Evolutionary conservation across 2,888 invertebrate species (phyloP).

Genomic region (Halictus ligatus): DNA sequence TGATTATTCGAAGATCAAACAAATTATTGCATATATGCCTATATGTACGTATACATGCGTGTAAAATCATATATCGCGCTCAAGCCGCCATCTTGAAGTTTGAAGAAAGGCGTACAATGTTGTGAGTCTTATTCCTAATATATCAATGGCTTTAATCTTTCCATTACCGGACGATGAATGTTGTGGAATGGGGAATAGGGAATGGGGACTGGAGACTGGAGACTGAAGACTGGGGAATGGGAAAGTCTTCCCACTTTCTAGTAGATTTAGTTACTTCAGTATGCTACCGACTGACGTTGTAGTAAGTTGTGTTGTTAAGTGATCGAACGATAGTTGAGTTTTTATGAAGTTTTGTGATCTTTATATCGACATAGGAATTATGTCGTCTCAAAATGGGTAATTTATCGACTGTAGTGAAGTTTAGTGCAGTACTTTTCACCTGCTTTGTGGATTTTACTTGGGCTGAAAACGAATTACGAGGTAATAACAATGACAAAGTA

Average conservation of each 20-base stretch:
- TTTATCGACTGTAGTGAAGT: constrained; percentile 79
- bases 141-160: constrained; percentile 33
- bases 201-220: constrained; percentile 2
- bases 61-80: constrained; percentile 22
- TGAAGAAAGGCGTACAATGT: constrained; percentile 26
- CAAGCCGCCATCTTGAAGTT: constrained; percentile 39
- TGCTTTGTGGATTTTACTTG: constrained; percentile 80
- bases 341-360: constrained; percentile 59
- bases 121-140: constrained; percentile 34
- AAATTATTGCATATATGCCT: no score
- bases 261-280: constrained; percentile 65
- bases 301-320: constrained; percentile 44
- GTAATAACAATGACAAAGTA: constrained; percentile 56
- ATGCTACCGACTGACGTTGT: constrained; percentile 66
- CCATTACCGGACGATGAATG: neutral
- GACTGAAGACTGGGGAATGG: constrained; percentile 27
- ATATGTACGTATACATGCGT: no score
- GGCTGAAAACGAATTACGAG: constrained; percentile 74
- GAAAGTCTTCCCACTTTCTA: constrained; percentile 55
- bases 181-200: constrained; percentile 27
- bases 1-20: no score
- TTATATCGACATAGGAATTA: constrained; percentile 70
- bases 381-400: constrained; percentile 80
- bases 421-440: constrained; percentile 78
- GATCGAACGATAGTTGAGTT: constrained; percentile 38